These are phyloP conservation scores for Protonibea diacanthus DNA, from an alignment of 2,797 vertebrate species.

Conservation along the genomic window DNA sequence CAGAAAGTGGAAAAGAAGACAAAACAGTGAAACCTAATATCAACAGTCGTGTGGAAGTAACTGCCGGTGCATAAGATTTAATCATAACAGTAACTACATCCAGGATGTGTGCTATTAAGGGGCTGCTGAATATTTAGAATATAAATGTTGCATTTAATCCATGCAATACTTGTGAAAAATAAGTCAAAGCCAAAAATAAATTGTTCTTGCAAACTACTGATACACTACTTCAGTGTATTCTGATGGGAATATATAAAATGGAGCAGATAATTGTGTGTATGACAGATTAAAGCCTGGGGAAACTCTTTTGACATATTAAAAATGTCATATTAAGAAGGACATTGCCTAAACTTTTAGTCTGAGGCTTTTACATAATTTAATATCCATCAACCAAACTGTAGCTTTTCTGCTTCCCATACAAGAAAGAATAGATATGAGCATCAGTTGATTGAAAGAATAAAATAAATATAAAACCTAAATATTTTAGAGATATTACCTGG, in stretches of 20 bases:
- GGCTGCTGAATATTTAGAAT: not conserved
- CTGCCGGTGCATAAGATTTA: slow-evolving; percentile 10
- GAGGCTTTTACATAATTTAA: not conserved
- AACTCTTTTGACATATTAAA: slow-evolving; percentile 15
- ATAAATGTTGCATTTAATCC: slow-evolving; percentile 14
- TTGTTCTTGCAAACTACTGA: slow-evolving; percentile 14
- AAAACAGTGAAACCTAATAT: slow-evolving; percentile 22
- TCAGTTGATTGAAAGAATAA: not conserved
- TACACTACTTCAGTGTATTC: not conserved
- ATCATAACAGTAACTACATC: not conserved
- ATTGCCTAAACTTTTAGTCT: not conserved
- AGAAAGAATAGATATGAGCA: not conserved
- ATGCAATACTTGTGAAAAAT: not conserved
- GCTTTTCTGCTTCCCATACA: not conserved
- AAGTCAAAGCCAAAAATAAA: slow-evolving; percentile 11
- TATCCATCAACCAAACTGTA: not conserved
- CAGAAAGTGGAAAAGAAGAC: slow-evolving; percentile 14
- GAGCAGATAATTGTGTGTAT: slow-evolving; percentile 2
- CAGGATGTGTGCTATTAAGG: not conserved
- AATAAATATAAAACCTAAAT: not conserved
- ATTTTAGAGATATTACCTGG: not conserved
- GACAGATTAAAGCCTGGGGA: slow-evolving; percentile 3
- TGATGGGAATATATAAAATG: slow-evolving; percentile 12
- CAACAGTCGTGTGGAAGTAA: slow-evolving; percentile 19
- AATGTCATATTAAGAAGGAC: not conserved